A percentile compares a stretch with the other conserved stretches of the same genome.
Conservation (phyloP, 2,888 invertebrate species). For the Copidosoma aretas region DNA sequence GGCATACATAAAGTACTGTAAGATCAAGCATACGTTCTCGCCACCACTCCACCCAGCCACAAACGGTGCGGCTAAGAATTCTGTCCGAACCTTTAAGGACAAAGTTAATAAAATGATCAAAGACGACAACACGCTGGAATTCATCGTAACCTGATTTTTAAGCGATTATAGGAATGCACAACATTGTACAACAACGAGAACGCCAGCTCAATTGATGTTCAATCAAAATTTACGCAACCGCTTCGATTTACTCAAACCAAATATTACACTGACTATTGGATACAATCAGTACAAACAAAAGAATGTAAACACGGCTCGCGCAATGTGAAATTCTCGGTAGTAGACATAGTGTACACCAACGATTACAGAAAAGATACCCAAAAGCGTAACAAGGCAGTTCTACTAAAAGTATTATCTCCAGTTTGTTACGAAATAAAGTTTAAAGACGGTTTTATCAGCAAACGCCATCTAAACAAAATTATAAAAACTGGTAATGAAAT, state of each 20-base stretch:
- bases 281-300: background rate
- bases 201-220: conserved; percentile 10
- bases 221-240: background rate
- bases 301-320: background rate
- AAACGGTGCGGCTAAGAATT: conserved; percentile 6
- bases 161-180: conserved; percentile 5
- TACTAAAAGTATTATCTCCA: background rate
- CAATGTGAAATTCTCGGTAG: background rate
- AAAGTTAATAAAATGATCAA: conserved; percentile 7
- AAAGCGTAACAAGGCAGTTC: background rate
- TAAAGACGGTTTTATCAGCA: background rate
- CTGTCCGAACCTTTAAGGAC: background rate
- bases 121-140: background rate
- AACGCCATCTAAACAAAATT: background rate
- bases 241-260: conserved; percentile 2
- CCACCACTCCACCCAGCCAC: background rate
- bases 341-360: background rate
- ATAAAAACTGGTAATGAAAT: background rate
- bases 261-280: background rate
- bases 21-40: background rate
- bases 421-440: background rate
- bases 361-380: conserved; percentile 1
- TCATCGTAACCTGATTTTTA: conserved; percentile 1
- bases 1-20: background rate
- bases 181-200: conserved; percentile 9